These are phyloP conservation scores for Falco columbarius DNA, from an alignment of 2,797 vertebrate species.

Conservation along the genomic window DNA sequence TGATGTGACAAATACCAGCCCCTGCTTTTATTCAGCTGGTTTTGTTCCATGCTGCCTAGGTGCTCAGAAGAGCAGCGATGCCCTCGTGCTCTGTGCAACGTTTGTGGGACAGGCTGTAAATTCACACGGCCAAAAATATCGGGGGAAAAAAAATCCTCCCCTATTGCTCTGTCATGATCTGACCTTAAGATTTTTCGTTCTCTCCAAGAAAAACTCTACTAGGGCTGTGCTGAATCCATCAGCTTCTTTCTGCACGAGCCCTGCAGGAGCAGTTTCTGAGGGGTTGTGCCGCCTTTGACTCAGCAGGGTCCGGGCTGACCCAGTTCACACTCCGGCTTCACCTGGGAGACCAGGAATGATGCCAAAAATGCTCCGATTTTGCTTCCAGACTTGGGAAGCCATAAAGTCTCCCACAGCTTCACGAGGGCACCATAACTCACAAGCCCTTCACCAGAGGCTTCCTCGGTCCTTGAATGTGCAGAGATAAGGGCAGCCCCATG, in stretches of 20 bases:
- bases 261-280: background rate
- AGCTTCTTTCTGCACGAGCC: accelerated
- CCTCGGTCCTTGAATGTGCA: background rate
- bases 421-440: background rate
- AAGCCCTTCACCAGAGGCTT: background rate
- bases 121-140: background rate
- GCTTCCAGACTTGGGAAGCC: background rate
- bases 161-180: background rate
- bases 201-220: background rate
- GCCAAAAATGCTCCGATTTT: background rate
- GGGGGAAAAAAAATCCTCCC: background rate
- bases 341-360: background rate
- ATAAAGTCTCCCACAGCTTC: background rate
- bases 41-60: background rate
- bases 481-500: background rate
- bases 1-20: background rate
- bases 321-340: background rate
- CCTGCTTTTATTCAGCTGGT: background rate
- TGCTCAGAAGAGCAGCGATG: background rate
- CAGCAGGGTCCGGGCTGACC: background rate
- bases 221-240: background rate
- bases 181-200: background rate
- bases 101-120: background rate
- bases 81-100: background rate
- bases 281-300: background rate